phyloP scores from a whole-genome alignment of 1,140 invertebrate species.

The Cecropterus lyciades region DNA sequence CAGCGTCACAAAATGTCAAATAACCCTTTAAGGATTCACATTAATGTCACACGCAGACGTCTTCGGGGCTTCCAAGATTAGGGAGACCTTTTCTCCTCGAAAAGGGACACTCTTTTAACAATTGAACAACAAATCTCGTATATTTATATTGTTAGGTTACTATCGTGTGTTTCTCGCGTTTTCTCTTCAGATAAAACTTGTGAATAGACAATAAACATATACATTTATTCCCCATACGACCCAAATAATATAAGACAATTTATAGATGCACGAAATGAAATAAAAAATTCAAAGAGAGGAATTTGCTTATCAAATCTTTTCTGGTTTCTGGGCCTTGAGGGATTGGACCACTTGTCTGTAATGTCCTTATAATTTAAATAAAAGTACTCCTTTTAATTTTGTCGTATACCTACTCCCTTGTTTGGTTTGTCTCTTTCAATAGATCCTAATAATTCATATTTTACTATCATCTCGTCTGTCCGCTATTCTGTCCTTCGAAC shows the following conservation, averaged over 20 bases:
- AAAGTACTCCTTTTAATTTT: no score
- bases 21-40: slow-evolving; percentile 45
- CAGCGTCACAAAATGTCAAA: slow-evolving; percentile 46
- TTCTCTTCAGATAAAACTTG: background rate
- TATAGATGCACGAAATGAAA: background rate
- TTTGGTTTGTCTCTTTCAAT: no score
- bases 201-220: background rate
- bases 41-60: slow-evolving; percentile 53
- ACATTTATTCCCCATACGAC: slow-evolving; percentile 5
- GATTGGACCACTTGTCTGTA: no score
- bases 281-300: background rate
- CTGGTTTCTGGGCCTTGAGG: no score
- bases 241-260: slow-evolving; percentile 1
- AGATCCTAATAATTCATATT: no score
- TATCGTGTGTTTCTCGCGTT: slow-evolving; percentile 18
- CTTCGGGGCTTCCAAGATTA: slow-evolving; percentile 35
- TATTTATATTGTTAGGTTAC: slow-evolving; percentile 21
- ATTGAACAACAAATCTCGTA: slow-evolving; percentile 36
- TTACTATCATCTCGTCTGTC: no score
- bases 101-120: slow-evolving; percentile 45
- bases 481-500: no score
- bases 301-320: no score
- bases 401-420: no score
- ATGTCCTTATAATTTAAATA: no score
- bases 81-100: slow-evolving; percentile 40